phyloP scores from a whole-genome alignment of 1,140 invertebrate species.

The Aphelenchoides besseyi region DNA sequence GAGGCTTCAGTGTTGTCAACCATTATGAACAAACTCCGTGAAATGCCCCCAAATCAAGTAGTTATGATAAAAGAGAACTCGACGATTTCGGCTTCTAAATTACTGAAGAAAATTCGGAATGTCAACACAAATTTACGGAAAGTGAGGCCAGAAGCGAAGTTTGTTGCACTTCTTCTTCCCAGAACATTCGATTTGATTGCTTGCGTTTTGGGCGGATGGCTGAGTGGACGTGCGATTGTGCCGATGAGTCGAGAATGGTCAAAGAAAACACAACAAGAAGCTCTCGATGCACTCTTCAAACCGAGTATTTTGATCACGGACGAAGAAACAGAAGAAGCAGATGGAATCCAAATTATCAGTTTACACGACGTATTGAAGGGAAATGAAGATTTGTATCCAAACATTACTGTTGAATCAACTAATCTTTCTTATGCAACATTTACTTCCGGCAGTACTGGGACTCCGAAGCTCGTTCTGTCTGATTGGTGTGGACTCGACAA shows the following conservation, averaged over 20 bases:
- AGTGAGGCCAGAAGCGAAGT: background rate
- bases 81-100: background rate
- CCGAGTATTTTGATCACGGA: constrained; percentile 21
- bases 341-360: background rate
- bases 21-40: background rate
- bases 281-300: background rate
- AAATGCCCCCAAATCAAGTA: background rate
- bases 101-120: background rate
- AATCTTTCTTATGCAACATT: constrained; percentile 25
- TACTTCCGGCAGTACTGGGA: constrained; percentile 35
- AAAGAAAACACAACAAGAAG: background rate
- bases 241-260: constrained; percentile 8
- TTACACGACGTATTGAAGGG: background rate
- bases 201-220: background rate
- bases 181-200: background rate
- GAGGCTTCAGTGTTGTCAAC: background rate
- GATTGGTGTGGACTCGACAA: constrained; percentile 21
- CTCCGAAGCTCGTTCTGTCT: constrained; percentile 28
- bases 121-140: background rate
- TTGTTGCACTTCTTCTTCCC: background rate
- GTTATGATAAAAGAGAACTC: background rate
- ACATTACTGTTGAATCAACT: background rate
- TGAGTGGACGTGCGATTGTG: background rate
- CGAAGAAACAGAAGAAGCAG: background rate
- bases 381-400: background rate